Conservation (phyloP, 2,888 invertebrate species). For the Hemicrepidius hirtus region DNA sequence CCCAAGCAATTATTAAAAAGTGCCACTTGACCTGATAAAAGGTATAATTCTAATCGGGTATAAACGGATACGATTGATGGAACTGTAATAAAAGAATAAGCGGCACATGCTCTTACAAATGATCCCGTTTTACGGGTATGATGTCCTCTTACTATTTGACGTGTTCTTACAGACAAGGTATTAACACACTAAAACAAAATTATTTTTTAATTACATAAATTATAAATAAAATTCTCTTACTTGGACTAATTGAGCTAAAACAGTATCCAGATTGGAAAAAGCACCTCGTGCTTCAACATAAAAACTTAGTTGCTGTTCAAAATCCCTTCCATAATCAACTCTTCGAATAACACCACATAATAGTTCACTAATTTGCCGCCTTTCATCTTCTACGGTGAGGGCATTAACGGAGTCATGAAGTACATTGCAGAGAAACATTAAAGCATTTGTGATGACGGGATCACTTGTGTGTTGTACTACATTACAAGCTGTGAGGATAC, state of each 20-base stretch:
- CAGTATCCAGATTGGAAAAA: conserved; percentile 93
- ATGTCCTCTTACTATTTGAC: conserved; percentile 81
- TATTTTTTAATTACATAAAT: not conserved
- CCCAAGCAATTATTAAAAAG: conserved; percentile 92
- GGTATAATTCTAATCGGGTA: conserved; percentile 87
- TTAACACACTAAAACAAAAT: conserved; percentile 86
- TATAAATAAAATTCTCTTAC: conserved; percentile 69
- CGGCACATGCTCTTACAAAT: conserved; percentile 94
- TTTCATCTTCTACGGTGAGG: conserved; percentile 93
- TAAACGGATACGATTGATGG: conserved; percentile 93
- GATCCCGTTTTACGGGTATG: conserved; percentile 88
- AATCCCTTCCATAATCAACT: conserved; percentile 89
- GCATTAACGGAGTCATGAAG: conserved; percentile 96
- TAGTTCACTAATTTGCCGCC: conserved; percentile 87
- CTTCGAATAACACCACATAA: conserved; percentile 87
- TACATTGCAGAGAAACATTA: conserved; percentile 91
- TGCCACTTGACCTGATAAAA: conserved; percentile 92
- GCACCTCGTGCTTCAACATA: conserved; percentile 94
- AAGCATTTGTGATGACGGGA: conserved; percentile 89
- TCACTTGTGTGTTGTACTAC: conserved; percentile 78
- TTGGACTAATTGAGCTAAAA: conserved; percentile 90
- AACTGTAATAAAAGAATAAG: conserved; percentile 96
- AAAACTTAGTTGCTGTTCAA: conserved; percentile 94
- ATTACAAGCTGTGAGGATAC: conserved; percentile 78
- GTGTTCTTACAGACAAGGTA: conserved; percentile 81